phyloP scores from a whole-genome alignment of 1,140 invertebrate genomes.

The Drosophila nikananu region DNA sequence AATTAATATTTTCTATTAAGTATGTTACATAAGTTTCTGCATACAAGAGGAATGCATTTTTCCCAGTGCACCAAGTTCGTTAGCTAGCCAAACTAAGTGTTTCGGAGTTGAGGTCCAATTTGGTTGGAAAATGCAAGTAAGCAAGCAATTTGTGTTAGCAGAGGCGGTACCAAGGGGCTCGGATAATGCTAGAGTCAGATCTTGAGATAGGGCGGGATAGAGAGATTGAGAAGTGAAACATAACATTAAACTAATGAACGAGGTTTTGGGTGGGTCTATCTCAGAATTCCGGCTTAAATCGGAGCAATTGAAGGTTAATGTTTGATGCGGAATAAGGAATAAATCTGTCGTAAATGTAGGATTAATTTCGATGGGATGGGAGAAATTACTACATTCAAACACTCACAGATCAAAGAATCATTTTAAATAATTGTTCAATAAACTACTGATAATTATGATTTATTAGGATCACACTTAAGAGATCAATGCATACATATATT shows the following conservation, averaged over 20 bases:
- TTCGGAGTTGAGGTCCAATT: conserved; percentile 34
- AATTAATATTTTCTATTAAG: no score
- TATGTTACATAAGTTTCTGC: no score
- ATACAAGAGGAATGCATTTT: not conserved
- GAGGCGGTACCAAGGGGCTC: conserved; percentile 30
- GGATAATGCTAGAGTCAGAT: conserved; percentile 36
- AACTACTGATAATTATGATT: no score
- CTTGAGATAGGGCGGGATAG: conserved; percentile 32
- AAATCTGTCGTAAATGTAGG: no score
- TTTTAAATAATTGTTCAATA: no score
- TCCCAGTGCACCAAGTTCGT: conserved; percentile 12
- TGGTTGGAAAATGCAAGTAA: conserved; percentile 39
- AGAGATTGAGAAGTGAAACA: conserved; percentile 39
- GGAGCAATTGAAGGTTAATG: not conserved
- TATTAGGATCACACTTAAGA: no score
- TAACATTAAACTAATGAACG: conserved; percentile 39
- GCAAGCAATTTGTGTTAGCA: conserved; percentile 44
- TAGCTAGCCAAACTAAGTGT: conserved; percentile 34
- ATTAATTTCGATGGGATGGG: no score
- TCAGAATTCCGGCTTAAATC: not conserved
- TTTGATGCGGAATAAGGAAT: conserved; percentile 1
- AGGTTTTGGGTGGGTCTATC: conserved; percentile 7
- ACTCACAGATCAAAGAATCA: not conserved
- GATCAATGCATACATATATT: not conserved
- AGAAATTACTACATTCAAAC: accelerated